phyloP scores from a whole-genome alignment of 92 coral and sea anemone species.

The Porites lobata region DNA sequence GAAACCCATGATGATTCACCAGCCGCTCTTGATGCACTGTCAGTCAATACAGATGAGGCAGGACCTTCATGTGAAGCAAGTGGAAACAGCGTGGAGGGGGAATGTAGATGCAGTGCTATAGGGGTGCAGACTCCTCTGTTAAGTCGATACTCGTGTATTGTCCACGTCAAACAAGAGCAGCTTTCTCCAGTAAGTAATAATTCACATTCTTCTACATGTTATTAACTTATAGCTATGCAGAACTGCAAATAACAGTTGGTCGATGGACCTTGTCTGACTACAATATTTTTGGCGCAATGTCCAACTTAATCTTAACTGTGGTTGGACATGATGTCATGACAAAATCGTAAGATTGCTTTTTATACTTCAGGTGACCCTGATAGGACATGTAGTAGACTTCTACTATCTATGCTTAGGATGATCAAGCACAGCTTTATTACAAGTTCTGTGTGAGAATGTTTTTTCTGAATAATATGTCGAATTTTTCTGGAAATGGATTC shows the following conservation, averaged over 20 bases:
- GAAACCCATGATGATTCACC: not conserved
- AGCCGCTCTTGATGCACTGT: not conserved
- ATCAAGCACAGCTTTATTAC: no score
- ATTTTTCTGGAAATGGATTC: no score
- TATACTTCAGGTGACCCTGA: no score
- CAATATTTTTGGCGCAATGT: no score
- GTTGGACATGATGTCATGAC: no score
- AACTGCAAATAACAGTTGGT: not conserved
- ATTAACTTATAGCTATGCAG: not conserved
- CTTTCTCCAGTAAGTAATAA: conserved; percentile 26
- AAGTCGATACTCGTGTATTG: conserved; percentile 24
- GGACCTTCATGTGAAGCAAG: not conserved
- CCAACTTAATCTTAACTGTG: no score
- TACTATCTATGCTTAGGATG: no score
- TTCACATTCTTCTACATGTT: not conserved
- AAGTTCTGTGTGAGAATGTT: no score
- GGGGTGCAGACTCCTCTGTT: conserved; percentile 20
- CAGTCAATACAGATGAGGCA: not conserved
- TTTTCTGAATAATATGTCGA: no score
- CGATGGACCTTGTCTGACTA: no score
- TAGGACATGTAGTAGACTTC: no score
- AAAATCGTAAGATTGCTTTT: no score
- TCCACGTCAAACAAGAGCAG: conserved; percentile 36
- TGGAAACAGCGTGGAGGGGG: not conserved
- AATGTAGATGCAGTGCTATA: not conserved